Base-by-base conservation (phyloP, 2,888 invertebrate species). In the Drosophila maculinotata region DNA sequence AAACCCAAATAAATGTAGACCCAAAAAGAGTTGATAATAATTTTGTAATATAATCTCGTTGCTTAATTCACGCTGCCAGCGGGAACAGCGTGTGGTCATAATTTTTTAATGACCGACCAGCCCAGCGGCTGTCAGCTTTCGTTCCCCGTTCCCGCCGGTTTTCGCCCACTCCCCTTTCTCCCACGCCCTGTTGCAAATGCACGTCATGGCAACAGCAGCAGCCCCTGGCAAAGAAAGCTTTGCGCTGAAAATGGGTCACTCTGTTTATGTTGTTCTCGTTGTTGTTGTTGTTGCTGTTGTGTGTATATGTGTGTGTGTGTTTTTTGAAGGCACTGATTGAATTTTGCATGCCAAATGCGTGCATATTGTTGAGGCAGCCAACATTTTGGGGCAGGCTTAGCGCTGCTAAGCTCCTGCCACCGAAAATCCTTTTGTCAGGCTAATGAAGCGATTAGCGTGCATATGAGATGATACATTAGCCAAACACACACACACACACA, bases 361-460 rank as follows among this genome's bases (percentile, higher is more conserved):
- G 54, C 42, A 42, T 44, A n/a, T n/a, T n/a, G n/a, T n/a, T 59
- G 23, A 31, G 15, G 20, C 31, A 31, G 65, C 45, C 49, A 51
- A 64, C 59, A 49, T 36, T 57, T 15, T 25, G 30, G 26, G 15
- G 28, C 39, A 33, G 30, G 58, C 57, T 53, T 69, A 28, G 52
- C 20, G 20, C 20, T 20, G 2, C 20, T 20, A 20, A 20, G 20
- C 20, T 20, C 38, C 33, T 49, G 51, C 25, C 14, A 39, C 39
- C 33, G 23, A 60, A 67, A 47, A 41, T 44, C 63, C 56, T 58
- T 68, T 68, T 64, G 60, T 45, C 54, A 53, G 56, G 35, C 73
- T 82, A 85, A 85, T 82, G 87, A 85, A 73, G 81, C 80, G 86
- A 85, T 82, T 82, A 85, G 79, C 80, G 82, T 78, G 76, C 85